Conservation (phyloP, 92 coral and sea anemone species). For the Porites cylindrica region DNA sequence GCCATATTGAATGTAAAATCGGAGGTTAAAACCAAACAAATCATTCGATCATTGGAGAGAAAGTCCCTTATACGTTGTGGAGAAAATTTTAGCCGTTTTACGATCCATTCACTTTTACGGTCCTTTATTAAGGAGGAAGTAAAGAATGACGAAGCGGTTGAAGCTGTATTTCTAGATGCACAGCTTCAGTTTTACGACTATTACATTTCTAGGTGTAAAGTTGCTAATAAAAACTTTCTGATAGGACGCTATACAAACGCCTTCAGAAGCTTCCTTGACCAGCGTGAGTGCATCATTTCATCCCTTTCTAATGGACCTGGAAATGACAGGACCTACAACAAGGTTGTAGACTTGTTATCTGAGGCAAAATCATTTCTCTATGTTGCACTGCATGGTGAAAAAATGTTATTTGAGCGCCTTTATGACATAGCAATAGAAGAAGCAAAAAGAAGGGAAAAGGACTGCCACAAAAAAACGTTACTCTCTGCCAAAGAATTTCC, state of each 20-base stretch:
- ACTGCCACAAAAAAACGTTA: background rate
- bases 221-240: background rate
- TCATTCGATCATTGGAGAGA: background rate
- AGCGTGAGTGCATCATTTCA: background rate
- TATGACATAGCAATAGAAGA: constrained; percentile 8
- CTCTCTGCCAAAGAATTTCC: constrained; percentile 8
- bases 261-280: background rate
- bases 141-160: background rate
- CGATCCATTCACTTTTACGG: constrained; percentile 8
- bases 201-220: background rate
- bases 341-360: constrained; percentile 3
- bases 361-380: background rate
- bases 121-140: constrained; percentile 10
- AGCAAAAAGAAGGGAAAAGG: background rate
- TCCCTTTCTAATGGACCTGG: background rate
- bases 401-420: background rate
- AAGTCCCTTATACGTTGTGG: background rate
- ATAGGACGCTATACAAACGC: background rate
- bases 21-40: background rate
- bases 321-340: background rate
- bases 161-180: background rate
- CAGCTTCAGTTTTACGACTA: background rate
- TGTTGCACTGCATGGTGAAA: background rate
- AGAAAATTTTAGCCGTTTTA: background rate
- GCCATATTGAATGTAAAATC: background rate